Base-by-base conservation (phyloP, 2,113 vertebrate genomes). In the Epinephelus moara region DNA sequence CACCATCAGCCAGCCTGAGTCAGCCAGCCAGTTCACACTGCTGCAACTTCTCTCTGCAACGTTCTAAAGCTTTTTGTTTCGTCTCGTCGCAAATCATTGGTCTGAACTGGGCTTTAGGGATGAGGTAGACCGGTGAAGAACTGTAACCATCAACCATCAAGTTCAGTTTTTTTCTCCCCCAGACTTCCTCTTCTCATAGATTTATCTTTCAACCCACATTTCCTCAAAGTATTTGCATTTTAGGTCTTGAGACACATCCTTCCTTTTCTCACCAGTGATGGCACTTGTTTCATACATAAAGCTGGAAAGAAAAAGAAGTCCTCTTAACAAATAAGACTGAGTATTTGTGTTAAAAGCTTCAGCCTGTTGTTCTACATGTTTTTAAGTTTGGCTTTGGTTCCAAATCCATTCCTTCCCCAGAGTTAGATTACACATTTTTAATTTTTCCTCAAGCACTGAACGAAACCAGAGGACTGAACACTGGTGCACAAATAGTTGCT, bases 391-490 rank as follows among this genome's bases (percentile, higher is more conserved):
- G 19, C 45, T 23, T 23, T 7, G 33, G n/a, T 12, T 56, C 69
- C n/a, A 45, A 25, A 71, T 57, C 14, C 2, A 42, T 45, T 40
- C 5, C 9, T 23, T 23, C 61, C 47, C 4, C 18, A 68, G 49
- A 62, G 59, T 7, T 14, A 9, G 4, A 33, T n/a, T 13, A 27
- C 17, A 27, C 15, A 55, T 50, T 70, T 84, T 4, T 4, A 50
- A 21, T 30, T 55, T 30, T 42, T 30, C 4, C 0, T 0, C 17
- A 14, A 12, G 13, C 42, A 3, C 53, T 71, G 66, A 84, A 52
- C 50, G 19, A 47, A 81, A 60, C 55, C 77, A 84, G 74, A 85
- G 50, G 69, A 45, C 57, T 53, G 56, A 14, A 33, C 0, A 0
- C 4, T 14, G 45, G 33, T 18, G 59, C 61, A 70, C 56, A 33